Percentiles rank a stretch among this genome's conserved stretches.
Conservation (phyloP, 35 echinoderm and acorn worm genomes). For the Lytechinus variegatus region DNA sequence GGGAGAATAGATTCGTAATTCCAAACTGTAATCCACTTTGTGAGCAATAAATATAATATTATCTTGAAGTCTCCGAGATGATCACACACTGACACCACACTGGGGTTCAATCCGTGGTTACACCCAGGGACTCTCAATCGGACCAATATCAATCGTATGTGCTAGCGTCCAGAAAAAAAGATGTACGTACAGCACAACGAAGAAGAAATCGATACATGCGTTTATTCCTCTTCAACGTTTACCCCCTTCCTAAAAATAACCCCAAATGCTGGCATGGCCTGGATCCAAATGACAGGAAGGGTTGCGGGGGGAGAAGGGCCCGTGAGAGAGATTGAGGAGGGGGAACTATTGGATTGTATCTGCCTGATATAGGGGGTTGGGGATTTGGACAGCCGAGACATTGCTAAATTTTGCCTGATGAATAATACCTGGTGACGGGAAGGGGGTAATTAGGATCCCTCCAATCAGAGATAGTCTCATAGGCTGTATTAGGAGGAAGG, state of each 20-base stretch:
- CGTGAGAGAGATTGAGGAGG: neutral
- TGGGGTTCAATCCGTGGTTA: neutral
- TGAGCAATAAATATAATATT: neutral
- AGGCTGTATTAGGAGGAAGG: neutral
- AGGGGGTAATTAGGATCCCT: neutral
- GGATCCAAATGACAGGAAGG: slow-evolving; percentile 10
- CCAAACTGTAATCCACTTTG: neutral
- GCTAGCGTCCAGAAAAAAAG: neutral
- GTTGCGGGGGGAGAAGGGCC: neutral
- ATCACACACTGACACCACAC: neutral
- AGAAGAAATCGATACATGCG: neutral
- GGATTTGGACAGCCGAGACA: neutral
- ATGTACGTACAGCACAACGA: neutral
- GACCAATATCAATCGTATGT: neutral
- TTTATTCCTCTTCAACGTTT: neutral
- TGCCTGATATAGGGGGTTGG: neutral
- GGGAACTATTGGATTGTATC: slow-evolving; percentile 11
- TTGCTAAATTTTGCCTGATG: slow-evolving; percentile 18
- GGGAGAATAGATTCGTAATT: neutral
- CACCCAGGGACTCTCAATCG: neutral
- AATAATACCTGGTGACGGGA: slow-evolving; percentile 17
- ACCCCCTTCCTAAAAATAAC: slow-evolving; percentile 17
- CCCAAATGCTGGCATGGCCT: neutral
- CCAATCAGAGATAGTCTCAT: neutral
- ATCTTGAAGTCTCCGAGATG: neutral